Conservation (phyloP, 2,797 vertebrate species). For the Pangasius macronema region DNA sequence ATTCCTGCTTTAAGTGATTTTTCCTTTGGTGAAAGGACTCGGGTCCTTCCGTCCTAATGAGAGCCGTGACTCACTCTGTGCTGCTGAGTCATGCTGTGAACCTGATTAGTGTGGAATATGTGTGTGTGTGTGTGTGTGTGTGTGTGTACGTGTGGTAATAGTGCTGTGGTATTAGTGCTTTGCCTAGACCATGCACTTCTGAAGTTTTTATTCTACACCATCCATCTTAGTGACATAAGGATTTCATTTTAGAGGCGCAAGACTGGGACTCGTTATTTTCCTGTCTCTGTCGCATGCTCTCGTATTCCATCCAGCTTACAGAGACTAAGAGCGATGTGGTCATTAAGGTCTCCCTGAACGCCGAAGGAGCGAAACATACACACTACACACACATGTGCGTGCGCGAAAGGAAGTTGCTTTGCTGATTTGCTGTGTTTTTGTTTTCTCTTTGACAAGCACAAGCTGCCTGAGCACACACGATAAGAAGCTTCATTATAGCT, state of each 20-base stretch:
- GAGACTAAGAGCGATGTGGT: conserved; percentile 4
- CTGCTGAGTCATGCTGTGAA: conserved; percentile 39
- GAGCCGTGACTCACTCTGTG: conserved; percentile 32
- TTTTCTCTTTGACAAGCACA: conserved; percentile 58
- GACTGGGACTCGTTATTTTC: not conserved
- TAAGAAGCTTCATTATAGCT: conserved; percentile 68
- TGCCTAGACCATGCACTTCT: not conserved
- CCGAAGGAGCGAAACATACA: not conserved
- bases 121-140: not conserved
- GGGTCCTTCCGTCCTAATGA: conserved; percentile 37
- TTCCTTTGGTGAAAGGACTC: conserved; percentile 1
- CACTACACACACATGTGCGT: not conserved
- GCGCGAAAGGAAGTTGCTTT: not conserved
- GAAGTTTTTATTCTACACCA: conserved; percentile 1
- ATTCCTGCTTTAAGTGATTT: conserved; percentile 17
- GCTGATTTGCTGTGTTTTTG: conserved; percentile 31
- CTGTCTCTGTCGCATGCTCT: not conserved
- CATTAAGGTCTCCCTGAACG: not conserved
- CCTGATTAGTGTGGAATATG: conserved; percentile 18
- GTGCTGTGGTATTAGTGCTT: not conserved
- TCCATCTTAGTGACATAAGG: conserved; percentile 4
- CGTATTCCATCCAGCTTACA: not conserved
- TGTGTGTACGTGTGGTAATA: not conserved
- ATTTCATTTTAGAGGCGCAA: not conserved
- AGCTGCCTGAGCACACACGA: conserved; percentile 67